These are phyloP conservation scores for Papilio polytes DNA, from an alignment of 1,140 invertebrate genomes.

Conservation along the genomic window DNA sequence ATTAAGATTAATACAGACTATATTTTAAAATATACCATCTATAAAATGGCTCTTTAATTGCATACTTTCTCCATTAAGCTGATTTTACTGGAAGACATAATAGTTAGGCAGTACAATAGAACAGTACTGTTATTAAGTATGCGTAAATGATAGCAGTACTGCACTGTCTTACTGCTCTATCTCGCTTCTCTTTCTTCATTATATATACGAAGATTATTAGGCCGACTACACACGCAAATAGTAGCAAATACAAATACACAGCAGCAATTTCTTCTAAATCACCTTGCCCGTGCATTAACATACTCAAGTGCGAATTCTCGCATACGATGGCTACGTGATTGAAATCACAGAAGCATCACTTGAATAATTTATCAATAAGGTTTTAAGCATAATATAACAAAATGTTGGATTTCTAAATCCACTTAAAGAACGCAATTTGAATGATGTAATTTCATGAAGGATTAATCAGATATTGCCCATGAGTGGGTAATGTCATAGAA, in stretches of 20 bases:
- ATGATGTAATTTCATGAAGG: no score
- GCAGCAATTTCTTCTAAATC: slow-evolving; percentile 32
- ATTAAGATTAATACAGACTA: not conserved
- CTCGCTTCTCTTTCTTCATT: no score
- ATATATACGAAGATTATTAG: not conserved
- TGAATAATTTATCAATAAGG: not conserved
- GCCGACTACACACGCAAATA: not conserved
- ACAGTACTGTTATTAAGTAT: no score
- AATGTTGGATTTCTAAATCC: no score
- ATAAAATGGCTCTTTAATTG: no score
- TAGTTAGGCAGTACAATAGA: not conserved
- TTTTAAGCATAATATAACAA: not conserved
- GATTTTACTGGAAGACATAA: not conserved
- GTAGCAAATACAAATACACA: not conserved
- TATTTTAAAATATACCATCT: not conserved
- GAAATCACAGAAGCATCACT: slow-evolving; percentile 23
- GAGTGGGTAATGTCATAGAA: no score
- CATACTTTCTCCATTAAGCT: not conserved
- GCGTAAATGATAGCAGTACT: no score
- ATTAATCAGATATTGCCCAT: no score
- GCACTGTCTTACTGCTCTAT: not conserved
- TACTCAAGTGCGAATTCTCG: slow-evolving; percentile 38
- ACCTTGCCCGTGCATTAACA: slow-evolving; percentile 14
- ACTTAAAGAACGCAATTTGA: no score
- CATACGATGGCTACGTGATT: slow-evolving; percentile 36